Base-by-base conservation (phyloP, 2,113 vertebrate species). In the Ahaetulla prasina region DNA sequence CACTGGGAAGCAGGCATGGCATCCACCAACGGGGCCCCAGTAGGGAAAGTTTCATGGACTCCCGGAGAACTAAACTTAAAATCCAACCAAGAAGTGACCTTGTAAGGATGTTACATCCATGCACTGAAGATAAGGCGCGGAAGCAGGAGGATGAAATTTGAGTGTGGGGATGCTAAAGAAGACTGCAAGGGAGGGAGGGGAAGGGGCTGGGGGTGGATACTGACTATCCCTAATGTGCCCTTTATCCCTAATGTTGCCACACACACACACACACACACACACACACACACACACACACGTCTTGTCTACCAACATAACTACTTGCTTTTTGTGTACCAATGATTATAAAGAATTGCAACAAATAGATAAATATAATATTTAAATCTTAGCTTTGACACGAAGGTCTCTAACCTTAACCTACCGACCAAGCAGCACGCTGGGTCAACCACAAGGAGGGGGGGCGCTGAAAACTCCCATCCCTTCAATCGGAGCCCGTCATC, bases 231-330 rank as follows among this genome's bases (percentile, higher is more conserved):
- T n/a, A n/a, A n/a, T 30, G 4, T 30, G 30, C 12, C 30, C 63
- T 68, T 60, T 25, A 11, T 27, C 57, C 25, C 57, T 60, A 25
- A 57, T 57, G 57, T 27, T 60, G 55, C 23, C 55, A 1, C 23
- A 23, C 55, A 0, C 16, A 16, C 16, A 0, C 53, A 1, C 52
- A 18, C 52, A 2, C 53, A 54, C 53, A 0, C 20, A n/a, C n/a
- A n/a, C n/a, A n/a, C n/a, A n/a, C 20, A 23, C 22, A 8, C 55
- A 9, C 55, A 25, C 8, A 25, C 55, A 60, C 3, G 3, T 14
- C 4, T n/a, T n/a, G 11, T 68, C 63, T n/a, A n/a, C 63, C 63
- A 68, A 2, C 12, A 14, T 5, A 30, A 14, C 5, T 6, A 68
- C 12, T 68, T 68, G 63, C 63, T 68, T 68, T 16, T n/a, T 68